Conservation (phyloP, 2,113 vertebrate species). For the Burhinus oedicnemus region DNA sequence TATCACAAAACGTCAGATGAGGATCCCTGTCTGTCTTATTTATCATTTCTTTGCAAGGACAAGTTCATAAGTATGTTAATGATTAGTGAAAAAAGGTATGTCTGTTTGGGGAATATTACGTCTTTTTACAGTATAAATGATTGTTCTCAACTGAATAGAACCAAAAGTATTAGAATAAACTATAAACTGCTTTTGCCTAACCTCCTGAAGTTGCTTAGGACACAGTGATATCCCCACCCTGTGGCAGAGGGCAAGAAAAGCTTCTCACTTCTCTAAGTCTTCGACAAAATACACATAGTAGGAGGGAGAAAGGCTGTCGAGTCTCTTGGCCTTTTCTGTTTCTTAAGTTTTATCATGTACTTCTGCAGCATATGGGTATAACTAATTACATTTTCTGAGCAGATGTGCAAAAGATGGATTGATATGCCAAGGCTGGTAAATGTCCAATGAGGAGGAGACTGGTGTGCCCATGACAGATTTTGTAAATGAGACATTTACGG, state of each 20-base stretch:
- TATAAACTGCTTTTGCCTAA: neutral
- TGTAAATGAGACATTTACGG: slow-evolving; percentile 43
- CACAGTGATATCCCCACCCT: neutral
- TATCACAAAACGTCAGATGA: neutral
- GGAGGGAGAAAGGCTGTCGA: slow-evolving; percentile 3
- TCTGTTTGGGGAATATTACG: neutral
- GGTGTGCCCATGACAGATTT: slow-evolving; percentile 46
- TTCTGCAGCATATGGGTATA: slow-evolving; percentile 55
- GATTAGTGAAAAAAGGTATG: neutral
- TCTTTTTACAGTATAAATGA: neutral
- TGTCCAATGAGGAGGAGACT: slow-evolving; percentile 44
- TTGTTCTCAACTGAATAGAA: neutral
- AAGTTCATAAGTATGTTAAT: neutral
- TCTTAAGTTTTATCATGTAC: slow-evolving; percentile 26
- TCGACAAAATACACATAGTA: neutral
- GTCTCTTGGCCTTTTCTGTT: neutral
- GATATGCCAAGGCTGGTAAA: slow-evolving; percentile 56
- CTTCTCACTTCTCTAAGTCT: neutral
- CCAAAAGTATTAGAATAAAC: neutral
- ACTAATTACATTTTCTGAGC: slow-evolving; percentile 54
- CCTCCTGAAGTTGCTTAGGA: neutral
- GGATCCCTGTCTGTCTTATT: neutral
- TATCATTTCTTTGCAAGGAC: neutral
- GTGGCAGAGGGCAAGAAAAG: slow-evolving; percentile 34
- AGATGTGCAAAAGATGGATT: slow-evolving; percentile 66